Base-by-base conservation (phyloP, 2,113 vertebrate species). In the Semnornis frantzii region DNA sequence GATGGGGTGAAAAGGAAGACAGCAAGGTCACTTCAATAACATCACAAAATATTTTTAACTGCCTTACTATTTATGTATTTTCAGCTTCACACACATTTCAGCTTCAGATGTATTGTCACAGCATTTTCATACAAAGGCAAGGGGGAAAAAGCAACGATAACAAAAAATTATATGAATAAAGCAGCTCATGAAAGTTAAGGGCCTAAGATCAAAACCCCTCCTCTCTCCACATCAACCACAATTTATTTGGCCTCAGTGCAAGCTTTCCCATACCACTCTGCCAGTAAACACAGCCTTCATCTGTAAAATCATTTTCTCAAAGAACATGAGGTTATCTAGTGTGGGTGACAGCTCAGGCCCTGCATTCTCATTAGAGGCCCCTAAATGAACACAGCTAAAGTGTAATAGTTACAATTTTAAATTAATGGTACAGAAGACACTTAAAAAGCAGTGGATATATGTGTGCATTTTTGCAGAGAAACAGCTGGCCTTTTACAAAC, bases 21-120 rank as follows among this genome's bases (percentile, higher is more conserved):
- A 89, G 81, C 71, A 92, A 94, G 93, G 94, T 95, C 93, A 91
- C 64, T 81, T 95, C 92, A 95, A 91, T 74, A 92, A 89, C 93
- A 93, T 44, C 34, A 80, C 37, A 75, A 58, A 89, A 16, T 89
- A 82, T 87, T 83, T 75, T 69, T 81, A 77, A 37, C 63, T 85
- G 63, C 25, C 25, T 66, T 85, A 37, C 60, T 90, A 83, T 92
- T 82, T 85, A 83, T 93, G n/a, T 64, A 65, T 74, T 82, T 94
- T 89, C 33, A 72, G 25, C n/a, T 82, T 73, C 69, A 75, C 58
- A 60, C 13, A 23, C 50, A 52, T 52, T 52, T 52, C 50, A 52
- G 24, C 23, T 52, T 52, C 50, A 52, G 50, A 52, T 24, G 23
- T 11, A 50, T 50, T 50, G 48, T 21, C 48, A 27, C 63, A 24